Evolutionary conservation across 2,888 invertebrate species (phyloP).

Genomic region (Lasioglossum malachurum): DNA sequence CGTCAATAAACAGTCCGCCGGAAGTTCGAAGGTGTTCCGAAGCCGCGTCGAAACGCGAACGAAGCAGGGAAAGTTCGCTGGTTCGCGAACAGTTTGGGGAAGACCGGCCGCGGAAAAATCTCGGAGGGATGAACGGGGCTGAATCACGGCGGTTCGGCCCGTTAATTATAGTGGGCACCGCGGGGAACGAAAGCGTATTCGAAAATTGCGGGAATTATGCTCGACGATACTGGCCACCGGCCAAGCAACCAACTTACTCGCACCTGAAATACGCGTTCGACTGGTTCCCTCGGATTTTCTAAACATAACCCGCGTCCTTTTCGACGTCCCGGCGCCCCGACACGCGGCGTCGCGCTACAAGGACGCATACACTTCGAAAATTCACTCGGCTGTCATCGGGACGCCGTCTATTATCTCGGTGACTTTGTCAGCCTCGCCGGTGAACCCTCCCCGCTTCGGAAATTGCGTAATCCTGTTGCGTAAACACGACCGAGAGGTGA

Average conservation of each 20-base stretch:
- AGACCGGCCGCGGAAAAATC: neutral
- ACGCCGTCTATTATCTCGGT: conserved; percentile 26
- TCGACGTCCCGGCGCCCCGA: conserved; percentile 56
- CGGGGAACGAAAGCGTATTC: conserved; percentile 73
- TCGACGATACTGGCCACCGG: conserved; percentile 77
- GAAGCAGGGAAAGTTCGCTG: neutral
- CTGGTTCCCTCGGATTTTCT: conserved; percentile 76
- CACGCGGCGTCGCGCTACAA: conserved; percentile 68
- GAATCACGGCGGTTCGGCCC: conserved; percentile 59
- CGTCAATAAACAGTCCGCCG: conserved; percentile 66
- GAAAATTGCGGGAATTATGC: conserved; percentile 77
- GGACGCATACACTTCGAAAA: conserved; percentile 65
- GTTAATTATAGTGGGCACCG: conserved; percentile 77
- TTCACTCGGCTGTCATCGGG: conserved; percentile 43
- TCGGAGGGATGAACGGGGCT: conserved; percentile 34
- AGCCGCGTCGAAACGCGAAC: conserved; percentile 14
- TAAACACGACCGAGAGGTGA: neutral
- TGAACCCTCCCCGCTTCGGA: neutral
- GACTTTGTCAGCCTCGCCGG: neutral
- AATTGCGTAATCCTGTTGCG: conserved; percentile 12
- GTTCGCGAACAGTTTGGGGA: neutral
- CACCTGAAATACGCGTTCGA: conserved; percentile 80
- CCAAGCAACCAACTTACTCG: conserved; percentile 76
- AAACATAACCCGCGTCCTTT: conserved; percentile 78
- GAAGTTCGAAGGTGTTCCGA: conserved; percentile 54